Conservation (phyloP, 2,797 vertebrate genomes). For the Clarias laeviceps region DNA sequence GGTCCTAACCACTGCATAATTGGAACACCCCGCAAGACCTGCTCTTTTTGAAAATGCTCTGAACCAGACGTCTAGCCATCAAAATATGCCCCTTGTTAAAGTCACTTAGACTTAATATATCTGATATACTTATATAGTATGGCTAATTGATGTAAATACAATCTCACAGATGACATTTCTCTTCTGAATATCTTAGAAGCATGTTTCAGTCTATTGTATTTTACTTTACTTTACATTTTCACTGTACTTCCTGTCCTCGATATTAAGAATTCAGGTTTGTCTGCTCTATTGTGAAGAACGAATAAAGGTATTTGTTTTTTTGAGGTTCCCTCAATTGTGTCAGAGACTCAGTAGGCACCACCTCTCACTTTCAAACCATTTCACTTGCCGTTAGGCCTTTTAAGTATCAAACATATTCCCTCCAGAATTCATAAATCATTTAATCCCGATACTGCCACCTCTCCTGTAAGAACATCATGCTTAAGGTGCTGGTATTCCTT, state of each 20-base stretch:
- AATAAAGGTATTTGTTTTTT: constrained; percentile 52
- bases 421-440: constrained; percentile 57
- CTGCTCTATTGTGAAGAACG: constrained; percentile 33
- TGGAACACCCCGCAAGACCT: neutral
- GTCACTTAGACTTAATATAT: neutral
- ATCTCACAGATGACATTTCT: neutral
- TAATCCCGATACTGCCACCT: constrained; percentile 50
- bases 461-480: constrained; percentile 60
- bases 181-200: neutral
- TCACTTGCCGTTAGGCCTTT: constrained; percentile 48
- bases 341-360: constrained; percentile 15
- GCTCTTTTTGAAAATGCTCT: neutral
- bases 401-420: constrained; percentile 50
- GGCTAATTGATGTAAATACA: too few species aligned
- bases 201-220: neutral
- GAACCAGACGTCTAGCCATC: neutral
- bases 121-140: too few species aligned
- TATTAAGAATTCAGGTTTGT: constrained; percentile 1
- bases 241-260: neutral
- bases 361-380: constrained; percentile 47
- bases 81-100: neutral
- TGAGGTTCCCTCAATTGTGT: constrained; percentile 24
- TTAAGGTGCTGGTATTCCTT: constrained; percentile 59
- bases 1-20: neutral
- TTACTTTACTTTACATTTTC: neutral